Evolutionary conservation across 2,113 vertebrate species (phyloP), one percentile per base, ranked within the genome.

Genomic region (Oreochromis niloticus): DNA sequence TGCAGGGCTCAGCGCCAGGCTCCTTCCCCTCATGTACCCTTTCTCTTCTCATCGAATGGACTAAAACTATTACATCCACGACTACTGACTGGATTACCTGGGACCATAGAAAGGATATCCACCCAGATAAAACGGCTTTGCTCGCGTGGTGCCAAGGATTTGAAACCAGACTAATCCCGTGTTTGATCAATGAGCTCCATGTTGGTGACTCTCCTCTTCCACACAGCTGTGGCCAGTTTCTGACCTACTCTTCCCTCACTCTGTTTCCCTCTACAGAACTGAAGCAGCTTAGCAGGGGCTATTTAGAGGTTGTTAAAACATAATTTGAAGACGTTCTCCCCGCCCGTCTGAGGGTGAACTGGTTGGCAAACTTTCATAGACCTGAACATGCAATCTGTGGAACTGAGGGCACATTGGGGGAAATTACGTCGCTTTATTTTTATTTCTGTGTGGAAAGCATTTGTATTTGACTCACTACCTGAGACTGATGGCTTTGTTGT

Each of bases 21-120:
- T 95, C 96, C 96, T 80, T 68, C 87, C 95, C 92, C 82, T 83
- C 83, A 82, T 84, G 91, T 57, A 75, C 90, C 78, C 87, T 91
- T 87, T 87, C 96, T 95, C 96, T 87, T 95, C 84, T 94, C 93
- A 91, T 92, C 93, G 90, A 96, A 97, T 86, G 90, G 95, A 96
- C 95, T 95, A 94, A 96, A 95, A 97, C 95, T 97, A 97, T 97
- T 97, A 94, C 95, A 96, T 97, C 96, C 95, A 94, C 93, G 95
- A 96, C 96, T 95, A 96, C 97, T 96, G 97, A 97, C 96, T 97
- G 97, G 98, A 97, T 97, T 98, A 97, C 97, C 97, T 97, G 97
- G 96, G 91, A 95, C 86, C 81, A 87, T 91, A 91, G 93, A 92
- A 92, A 93, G 95, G 92, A 95, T 95, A 95, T 95, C 91, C 88